Percentiles rank a stretch among this genome's conserved stretches.
Evolutionary conservation across 2,888 invertebrate species (phyloP).

Genomic region (Laothoe populi): DNA sequence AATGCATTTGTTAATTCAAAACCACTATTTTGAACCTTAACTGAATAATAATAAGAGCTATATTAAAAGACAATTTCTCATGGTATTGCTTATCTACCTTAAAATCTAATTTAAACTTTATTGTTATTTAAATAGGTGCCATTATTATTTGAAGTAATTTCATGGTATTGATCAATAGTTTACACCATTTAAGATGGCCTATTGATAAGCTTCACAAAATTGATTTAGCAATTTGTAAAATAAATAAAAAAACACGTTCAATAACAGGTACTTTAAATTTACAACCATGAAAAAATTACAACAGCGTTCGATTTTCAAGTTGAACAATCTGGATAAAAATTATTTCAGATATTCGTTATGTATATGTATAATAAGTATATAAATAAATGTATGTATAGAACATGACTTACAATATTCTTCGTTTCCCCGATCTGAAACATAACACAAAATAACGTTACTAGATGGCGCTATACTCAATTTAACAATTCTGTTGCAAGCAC

Average conservation of each 20-base stretch:
- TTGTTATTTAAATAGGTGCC: not conserved
- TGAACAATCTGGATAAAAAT: too few relatives aligned
- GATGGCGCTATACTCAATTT: slow-evolving; percentile 25
- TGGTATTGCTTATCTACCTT: not conserved
- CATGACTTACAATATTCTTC: not conserved
- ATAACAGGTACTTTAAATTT: too few relatives aligned
- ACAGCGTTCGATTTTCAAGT: too few relatives aligned
- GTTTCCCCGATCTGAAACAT: not conserved
- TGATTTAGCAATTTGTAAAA: not conserved
- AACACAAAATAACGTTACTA: slow-evolving; percentile 7
- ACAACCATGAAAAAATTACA: too few relatives aligned
- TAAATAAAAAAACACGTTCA: not conserved
- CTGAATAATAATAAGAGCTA: too few relatives aligned
- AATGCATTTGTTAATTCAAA: too few relatives aligned
- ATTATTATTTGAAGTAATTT: not conserved
- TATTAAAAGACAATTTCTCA: not conserved
- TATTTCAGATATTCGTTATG: too few relatives aligned
- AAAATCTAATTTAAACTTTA: not conserved
- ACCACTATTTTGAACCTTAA: too few relatives aligned
- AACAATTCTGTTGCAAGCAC: not conserved
- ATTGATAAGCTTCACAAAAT: slow-evolving; percentile 25
- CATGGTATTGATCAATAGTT: slow-evolving; percentile 9
- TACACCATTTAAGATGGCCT: slow-evolving; percentile 25
- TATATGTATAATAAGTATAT: too few relatives aligned
- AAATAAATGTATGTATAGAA: slow-evolving; percentile 79